Percentiles rank a stretch among this genome's conserved stretches.
Evolutionary conservation across 1,140 invertebrate species (phyloP).

Genomic region (Drosophila ogumai): DNA sequence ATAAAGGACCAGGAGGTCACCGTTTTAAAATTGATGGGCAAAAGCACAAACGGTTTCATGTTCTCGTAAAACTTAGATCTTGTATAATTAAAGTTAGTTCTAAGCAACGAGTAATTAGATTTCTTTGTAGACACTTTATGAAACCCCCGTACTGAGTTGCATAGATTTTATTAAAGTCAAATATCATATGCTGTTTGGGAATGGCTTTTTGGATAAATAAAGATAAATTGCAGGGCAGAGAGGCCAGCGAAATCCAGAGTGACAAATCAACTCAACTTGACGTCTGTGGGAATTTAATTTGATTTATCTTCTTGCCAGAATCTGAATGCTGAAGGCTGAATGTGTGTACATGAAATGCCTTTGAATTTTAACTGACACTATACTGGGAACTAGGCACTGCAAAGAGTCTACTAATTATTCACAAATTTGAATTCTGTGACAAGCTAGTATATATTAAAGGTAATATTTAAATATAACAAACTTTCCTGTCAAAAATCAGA

Average conservation of each 20-base stretch:
- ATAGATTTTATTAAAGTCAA: background rate
- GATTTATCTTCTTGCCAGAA: constrained; percentile 4
- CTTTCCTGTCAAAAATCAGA: background rate
- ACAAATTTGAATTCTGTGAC: too few relatives aligned
- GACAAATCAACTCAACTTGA: constrained; percentile 18
- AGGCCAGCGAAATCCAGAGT: background rate
- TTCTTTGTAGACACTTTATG: background rate
- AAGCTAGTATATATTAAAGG: too few relatives aligned
- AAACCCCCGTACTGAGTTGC: background rate
- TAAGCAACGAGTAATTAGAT: background rate
- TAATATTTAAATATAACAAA: too few relatives aligned
- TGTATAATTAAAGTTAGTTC: background rate
- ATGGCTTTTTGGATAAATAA: constrained; percentile 1
- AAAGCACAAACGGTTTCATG: background rate
- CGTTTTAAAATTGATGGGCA: constrained; percentile 3
- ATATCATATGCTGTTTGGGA: background rate
- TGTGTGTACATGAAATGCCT: background rate
- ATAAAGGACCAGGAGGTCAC: constrained; percentile 9
- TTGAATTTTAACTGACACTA: background rate
- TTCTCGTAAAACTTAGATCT: background rate
- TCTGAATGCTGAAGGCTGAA: background rate
- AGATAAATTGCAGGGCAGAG: background rate
- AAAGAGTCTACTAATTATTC: too few relatives aligned
- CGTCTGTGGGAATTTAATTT: background rate
- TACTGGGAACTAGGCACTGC: too few relatives aligned